Evolutionary conservation across 2,888 invertebrate genomes (phyloP).

Genomic region (Drosophila multiciliata): DNA sequence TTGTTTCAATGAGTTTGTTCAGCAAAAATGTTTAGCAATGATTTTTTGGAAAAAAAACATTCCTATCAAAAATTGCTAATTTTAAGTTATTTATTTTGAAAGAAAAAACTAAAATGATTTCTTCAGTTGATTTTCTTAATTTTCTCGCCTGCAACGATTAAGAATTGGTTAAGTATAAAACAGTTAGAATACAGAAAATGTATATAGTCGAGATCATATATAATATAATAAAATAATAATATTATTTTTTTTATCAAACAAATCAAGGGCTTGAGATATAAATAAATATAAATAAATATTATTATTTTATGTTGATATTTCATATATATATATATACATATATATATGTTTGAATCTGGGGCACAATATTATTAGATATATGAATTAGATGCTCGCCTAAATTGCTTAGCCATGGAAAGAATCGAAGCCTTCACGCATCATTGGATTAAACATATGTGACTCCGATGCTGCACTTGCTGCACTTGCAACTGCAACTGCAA

Average conservation of each 20-base stretch:
- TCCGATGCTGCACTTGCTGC: constrained; percentile 31
- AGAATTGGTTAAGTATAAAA: background rate
- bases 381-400: constrained; percentile 1
- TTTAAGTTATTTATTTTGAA: no score
- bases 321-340: background rate
- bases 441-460: constrained; percentile 39
- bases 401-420: constrained; percentile 26
- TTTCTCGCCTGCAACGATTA: background rate
- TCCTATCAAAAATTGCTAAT: no score
- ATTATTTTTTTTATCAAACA: no score
- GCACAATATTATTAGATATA: background rate
- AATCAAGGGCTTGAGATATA: no score
- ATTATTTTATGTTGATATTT: background rate
- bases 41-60: no score
- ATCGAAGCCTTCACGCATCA: constrained; percentile 42
- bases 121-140: background rate
- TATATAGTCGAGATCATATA: background rate
- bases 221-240: no score
- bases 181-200: background rate
- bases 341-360: background rate
- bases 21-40: no score
- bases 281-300: background rate
- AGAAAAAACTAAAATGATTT: background rate
- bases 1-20: no score
- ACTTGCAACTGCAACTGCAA: constrained; percentile 25